Evolutionary conservation across 1,140 invertebrate genomes (phyloP), one percentile per base, ranked within the genome.

Genomic region (Lanistes nyassanus): DNA sequence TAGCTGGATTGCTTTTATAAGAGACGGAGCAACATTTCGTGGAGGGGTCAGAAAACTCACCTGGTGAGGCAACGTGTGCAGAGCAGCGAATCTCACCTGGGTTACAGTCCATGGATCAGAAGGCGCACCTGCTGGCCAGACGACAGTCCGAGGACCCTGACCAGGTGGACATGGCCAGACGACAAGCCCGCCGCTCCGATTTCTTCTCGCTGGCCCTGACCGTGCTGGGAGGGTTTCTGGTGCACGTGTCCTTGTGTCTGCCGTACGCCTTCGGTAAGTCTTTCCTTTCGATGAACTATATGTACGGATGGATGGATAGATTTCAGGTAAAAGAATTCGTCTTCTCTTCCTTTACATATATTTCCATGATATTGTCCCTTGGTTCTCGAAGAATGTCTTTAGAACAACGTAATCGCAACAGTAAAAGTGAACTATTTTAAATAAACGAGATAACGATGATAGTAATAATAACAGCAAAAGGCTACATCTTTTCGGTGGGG

Each of bases 21-120:
- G n/a, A n/a, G n/a, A n/a, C n/a, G n/a, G n/a, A n/a, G n/a, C n/a
- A n/a, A n/a, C n/a, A n/a, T n/a, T n/a, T n/a, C n/a, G n/a, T n/a
- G n/a, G n/a, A n/a, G n/a, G n/a, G n/a, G n/a, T n/a, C n/a, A n/a
- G n/a, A n/a, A n/a, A n/a, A n/a, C n/a, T n/a, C n/a, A n/a, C n/a
- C n/a, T n/a, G n/a, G n/a, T n/a, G n/a, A n/a, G n/a, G n/a, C n/a
- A n/a, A n/a, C n/a, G n/a, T n/a, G n/a, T n/a, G n/a, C n/a, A n/a
- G n/a, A n/a, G n/a, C n/a, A n/a, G n/a, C n/a, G n/a, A n/a, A n/a
- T n/a, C n/a, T n/a, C n/a, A n/a, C n/a, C n/a, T n/a, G n/a, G n/a
- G n/a, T n/a, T n/a, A n/a, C n/a, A n/a, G n/a, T 26, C 56, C 11
- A 60, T 60, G 56, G 56, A 60, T 31, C 56, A 60, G 56, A 60